These are phyloP conservation scores for roundworm (Caenorhabditis elegans) DNA, from an alignment of 1,140 invertebrate genomes.

Conservation along the genomic window DNA sequence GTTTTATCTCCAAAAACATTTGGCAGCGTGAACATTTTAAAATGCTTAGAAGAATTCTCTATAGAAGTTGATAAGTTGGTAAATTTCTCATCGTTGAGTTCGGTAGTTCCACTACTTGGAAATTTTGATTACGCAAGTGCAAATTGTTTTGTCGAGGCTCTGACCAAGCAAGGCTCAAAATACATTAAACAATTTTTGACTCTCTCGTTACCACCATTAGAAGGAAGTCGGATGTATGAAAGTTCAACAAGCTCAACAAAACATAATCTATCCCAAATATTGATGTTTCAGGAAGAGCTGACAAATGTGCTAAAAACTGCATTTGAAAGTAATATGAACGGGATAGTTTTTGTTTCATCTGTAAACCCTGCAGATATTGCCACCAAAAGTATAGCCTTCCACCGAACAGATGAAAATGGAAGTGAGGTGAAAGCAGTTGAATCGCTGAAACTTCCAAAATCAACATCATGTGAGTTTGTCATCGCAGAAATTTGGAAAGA, in stretches of 20 bases:
- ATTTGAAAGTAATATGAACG: background rate
- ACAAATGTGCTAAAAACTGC: background rate
- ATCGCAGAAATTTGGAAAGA: constrained; percentile 38
- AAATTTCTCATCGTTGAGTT: constrained; percentile 52
- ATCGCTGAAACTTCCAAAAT: too few relatives aligned
- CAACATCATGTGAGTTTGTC: background rate
- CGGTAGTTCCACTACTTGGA: constrained; percentile 43
- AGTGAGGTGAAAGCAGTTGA: background rate
- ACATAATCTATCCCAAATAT: background rate
- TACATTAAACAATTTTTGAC: constrained; percentile 38
- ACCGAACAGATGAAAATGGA: background rate
- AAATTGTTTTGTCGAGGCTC: constrained; percentile 52
- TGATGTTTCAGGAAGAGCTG: background rate
- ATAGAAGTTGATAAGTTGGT: constrained; percentile 44
- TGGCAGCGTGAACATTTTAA: constrained; percentile 40
- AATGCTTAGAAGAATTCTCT: constrained; percentile 14
- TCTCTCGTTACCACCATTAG: constrained; percentile 51
- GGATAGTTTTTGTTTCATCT: background rate
- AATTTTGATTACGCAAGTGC: constrained; percentile 50
- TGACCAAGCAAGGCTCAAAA: constrained; percentile 8
- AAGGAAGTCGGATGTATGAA: background rate
- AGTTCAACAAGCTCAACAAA: background rate
- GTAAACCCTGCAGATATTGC: background rate
- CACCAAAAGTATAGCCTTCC: background rate
- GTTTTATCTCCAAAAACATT: constrained; percentile 36